Conservation (phyloP, 2,113 vertebrate species). For the Otus sunia region DNA sequence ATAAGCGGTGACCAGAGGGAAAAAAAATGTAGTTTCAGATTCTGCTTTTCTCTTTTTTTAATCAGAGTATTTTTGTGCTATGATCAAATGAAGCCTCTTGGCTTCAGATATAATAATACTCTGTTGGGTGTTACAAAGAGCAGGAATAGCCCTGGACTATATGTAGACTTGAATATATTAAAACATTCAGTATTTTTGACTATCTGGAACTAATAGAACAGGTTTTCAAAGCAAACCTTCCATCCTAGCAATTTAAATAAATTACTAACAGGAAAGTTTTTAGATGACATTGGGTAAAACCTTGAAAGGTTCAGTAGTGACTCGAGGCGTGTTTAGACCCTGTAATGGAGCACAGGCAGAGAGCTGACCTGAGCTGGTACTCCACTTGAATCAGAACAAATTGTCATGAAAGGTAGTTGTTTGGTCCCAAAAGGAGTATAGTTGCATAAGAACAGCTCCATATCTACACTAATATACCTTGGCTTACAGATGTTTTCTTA, state of each 20-base stretch:
- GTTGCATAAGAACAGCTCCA: background rate
- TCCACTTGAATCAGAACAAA: background rate
- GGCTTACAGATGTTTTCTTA: background rate
- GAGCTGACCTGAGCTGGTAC: background rate
- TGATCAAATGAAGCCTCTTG: background rate
- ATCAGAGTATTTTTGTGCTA: background rate
- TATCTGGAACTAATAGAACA: background rate
- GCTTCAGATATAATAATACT: background rate
- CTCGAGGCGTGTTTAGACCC: background rate
- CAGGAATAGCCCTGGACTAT: background rate
- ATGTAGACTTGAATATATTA: background rate
- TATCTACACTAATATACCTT: background rate
- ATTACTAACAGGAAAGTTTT: background rate
- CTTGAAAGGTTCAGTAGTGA: background rate
- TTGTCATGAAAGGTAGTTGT: background rate
- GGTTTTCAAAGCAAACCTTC: slow-evolving; percentile 1
- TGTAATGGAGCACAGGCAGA: background rate
- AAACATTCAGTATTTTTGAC: background rate
- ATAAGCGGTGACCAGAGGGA: background rate
- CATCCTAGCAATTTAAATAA: background rate
- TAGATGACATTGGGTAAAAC: background rate
- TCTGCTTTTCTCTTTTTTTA: background rate
- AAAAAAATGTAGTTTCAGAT: background rate
- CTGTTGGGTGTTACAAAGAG: background rate
- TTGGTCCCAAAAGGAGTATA: background rate